phyloP scores from a whole-genome alignment of 1,140 invertebrate species.

The Heliconius nattereri region DNA sequence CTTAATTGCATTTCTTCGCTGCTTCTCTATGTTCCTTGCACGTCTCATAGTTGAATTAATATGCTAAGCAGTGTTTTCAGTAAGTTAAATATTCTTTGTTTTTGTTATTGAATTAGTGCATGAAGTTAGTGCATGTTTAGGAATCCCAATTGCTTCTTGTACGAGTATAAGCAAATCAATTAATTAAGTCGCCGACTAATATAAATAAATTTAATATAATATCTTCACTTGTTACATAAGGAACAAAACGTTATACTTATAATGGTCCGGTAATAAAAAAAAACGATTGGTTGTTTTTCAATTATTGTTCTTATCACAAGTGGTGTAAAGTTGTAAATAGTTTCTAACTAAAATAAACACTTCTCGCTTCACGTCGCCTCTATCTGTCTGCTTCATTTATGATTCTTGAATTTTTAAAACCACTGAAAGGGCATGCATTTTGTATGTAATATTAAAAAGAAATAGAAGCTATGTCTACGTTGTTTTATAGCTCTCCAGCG shows the following conservation, averaged over 20 bases:
- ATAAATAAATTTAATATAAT: not conserved
- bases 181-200: not conserved
- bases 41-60: slow-evolving; percentile 60
- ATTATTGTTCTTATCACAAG: slow-evolving; percentile 15
- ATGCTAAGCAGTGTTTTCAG: slow-evolving; percentile 40
- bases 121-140: not conserved
- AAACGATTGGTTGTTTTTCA: slow-evolving; percentile 15
- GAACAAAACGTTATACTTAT: not conserved
- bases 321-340: slow-evolving; percentile 19
- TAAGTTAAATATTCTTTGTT: slow-evolving; percentile 19
- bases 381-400: slow-evolving; percentile 54
- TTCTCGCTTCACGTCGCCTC: slow-evolving; percentile 45
- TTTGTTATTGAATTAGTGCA: not conserved
- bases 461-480: slow-evolving; percentile 1
- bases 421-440: slow-evolving; percentile 52
- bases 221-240: not conserved
- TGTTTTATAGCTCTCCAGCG: not conserved
- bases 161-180: not conserved
- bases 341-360: slow-evolving; percentile 38
- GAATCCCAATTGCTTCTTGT: not conserved
- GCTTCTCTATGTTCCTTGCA: slow-evolving; percentile 51
- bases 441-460: slow-evolving; percentile 27
- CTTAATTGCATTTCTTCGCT: slow-evolving; percentile 73
- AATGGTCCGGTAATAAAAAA: slow-evolving; percentile 17
- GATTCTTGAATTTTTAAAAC: slow-evolving; percentile 69